phyloP scores from a whole-genome alignment of 2,888 invertebrate genomes.

The Cerastis leucographa region DNA sequence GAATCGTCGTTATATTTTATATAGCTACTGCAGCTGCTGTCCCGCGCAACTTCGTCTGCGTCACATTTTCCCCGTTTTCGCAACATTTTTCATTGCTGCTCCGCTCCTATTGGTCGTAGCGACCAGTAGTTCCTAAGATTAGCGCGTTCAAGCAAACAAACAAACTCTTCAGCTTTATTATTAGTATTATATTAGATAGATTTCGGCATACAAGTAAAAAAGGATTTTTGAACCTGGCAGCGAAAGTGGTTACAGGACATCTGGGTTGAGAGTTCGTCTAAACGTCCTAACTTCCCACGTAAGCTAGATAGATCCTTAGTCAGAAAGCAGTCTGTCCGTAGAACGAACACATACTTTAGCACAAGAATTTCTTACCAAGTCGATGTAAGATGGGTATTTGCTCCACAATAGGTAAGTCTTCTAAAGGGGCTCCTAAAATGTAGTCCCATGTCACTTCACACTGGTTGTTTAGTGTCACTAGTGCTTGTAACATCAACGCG shows the following conservation, averaged over 20 bases:
- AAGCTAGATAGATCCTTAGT: not conserved
- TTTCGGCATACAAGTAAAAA: too few species aligned
- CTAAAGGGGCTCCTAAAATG: slow-evolving; percentile 93
- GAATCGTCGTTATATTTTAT: too few species aligned
- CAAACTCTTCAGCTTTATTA: too few species aligned
- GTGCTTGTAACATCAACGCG: slow-evolving; percentile 92
- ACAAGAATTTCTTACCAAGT: slow-evolving; percentile 85
- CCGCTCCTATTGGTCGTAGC: too few species aligned
- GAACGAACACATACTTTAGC: not conserved
- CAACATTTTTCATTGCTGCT: too few species aligned
- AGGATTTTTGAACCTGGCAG: too few species aligned
- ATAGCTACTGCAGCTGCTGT: too few species aligned
- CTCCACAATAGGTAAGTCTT: slow-evolving; percentile 94
- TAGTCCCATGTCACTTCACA: slow-evolving; percentile 94
- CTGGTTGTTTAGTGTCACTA: slow-evolving; percentile 93
- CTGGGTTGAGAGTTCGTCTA: not conserved
- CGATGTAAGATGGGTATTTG: slow-evolving; percentile 95
- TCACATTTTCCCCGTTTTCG: too few species aligned
- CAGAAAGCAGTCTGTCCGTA: not conserved
- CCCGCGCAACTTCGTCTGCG: too few species aligned
- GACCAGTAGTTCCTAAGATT: too few species aligned
- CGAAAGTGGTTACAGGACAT: not conserved
- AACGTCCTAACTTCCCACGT: not conserved
- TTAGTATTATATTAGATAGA: too few species aligned
- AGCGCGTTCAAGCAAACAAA: too few species aligned